Evolutionary conservation across 2,888 invertebrate genomes (phyloP), one percentile per base, ranked within the genome.

Genomic region (Conistra vaccinii): DNA sequence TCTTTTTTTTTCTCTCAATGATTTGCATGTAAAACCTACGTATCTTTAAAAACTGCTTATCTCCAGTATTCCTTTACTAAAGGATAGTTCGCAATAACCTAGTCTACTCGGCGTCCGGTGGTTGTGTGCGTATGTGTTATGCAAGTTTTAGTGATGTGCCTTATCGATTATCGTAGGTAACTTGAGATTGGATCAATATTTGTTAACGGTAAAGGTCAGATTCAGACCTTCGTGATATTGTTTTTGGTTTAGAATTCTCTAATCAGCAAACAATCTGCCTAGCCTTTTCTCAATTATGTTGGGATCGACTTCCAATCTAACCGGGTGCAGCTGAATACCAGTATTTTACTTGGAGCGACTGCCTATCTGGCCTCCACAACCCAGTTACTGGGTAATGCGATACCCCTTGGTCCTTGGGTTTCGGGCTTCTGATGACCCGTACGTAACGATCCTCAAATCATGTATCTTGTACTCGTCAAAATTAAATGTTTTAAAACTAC

Each of bases 71-170:
- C 85, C 79, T 83, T 55, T 32, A 63, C 68, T 76, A 80, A 79
- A 85, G 88, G 84, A 88, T 81, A 88, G 88, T 83, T 86, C 62
- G 83, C 85, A 83, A 77, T 87, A 87, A 83, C 83, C 83, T 78
- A 87, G 89, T 83, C 87, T 87, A 77, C 72, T 53, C 73, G 61
- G 69, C 88, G 86, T 87, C 87, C 87, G 87, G 84, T 57, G 71
- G 61, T 63, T 74, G 73, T 87, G 81, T 83, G 83, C 51, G 85
- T 80, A 69, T 84, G 80, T 78, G 86, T 87, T 88, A 87, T 87
- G 88, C 88, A 87, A 88, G 84, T 76, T 48, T 9, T 84, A 87
- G 88, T 82, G 86, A 71, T 85, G 87, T 60, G 62, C 35, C 23
- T 10, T 26, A 32, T 58, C 80, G 63, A 73, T 69, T 42, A 65